A percentile compares a stretch with the other conserved stretches of the same genome.
phyloP scores from a whole-genome alignment of 2,797 vertebrate genomes.

The Manis crassicaudata region DNA sequence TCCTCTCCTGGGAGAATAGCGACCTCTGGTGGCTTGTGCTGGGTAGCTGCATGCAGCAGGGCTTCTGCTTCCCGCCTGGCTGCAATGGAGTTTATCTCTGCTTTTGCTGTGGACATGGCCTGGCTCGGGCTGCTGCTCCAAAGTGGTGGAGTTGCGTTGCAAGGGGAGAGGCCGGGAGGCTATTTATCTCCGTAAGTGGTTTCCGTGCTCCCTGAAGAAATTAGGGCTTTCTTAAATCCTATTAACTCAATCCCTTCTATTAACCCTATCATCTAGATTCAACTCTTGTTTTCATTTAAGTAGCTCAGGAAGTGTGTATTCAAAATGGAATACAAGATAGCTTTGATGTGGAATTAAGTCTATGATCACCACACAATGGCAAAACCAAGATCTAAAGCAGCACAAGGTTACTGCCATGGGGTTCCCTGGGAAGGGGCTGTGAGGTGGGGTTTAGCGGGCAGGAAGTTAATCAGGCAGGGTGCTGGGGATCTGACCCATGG shows the following conservation, averaged over 20 bases:
- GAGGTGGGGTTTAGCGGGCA: neutral
- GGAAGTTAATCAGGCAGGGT: neutral
- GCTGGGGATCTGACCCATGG: neutral
- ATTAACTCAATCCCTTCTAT: constrained; percentile 31
- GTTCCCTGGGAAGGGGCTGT: neutral
- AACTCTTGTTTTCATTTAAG: neutral
- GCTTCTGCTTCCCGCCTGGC: too few species aligned
- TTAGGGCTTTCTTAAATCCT: neutral
- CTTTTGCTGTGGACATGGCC: too few species aligned
- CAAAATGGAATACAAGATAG: neutral
- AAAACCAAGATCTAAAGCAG: neutral
- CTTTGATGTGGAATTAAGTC: neutral
- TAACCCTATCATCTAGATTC: constrained; percentile 14
- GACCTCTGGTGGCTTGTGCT: too few species aligned
- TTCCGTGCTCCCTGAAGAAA: neutral
- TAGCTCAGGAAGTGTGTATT: neutral
- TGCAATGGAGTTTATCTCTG: too few species aligned
- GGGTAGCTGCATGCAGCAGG: too few species aligned
- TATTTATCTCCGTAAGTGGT: too few species aligned
- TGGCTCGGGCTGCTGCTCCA: too few species aligned
- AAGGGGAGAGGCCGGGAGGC: too few species aligned
- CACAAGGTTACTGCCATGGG: neutral
- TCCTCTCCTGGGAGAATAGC: too few species aligned
- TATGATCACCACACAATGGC: neutral
- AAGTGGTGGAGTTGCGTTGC: too few species aligned